phyloP scores from a whole-genome alignment of 2,888 invertebrate species.

The Euzetes globulus region DNA sequence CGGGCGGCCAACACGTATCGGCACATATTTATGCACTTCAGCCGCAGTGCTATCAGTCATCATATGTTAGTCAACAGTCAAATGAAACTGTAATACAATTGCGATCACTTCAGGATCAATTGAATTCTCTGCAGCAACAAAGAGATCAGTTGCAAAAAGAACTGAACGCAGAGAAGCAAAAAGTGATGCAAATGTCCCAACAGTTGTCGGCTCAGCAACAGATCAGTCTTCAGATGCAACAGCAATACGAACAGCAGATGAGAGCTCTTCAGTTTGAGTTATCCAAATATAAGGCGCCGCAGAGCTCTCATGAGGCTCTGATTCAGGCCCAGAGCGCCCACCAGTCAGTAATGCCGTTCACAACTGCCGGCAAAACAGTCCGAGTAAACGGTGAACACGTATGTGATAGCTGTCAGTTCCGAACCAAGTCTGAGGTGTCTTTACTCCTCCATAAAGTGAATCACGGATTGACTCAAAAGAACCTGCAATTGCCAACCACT shows the following conservation, averaged over 20 bases:
- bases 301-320: neutral
- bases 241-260: constrained; percentile 27
- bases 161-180: constrained; percentile 3
- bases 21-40: constrained; percentile 12
- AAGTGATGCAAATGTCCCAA: neutral
- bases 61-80: neutral
- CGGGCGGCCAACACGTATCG: neutral
- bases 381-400: neutral
- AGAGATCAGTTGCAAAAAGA: constrained; percentile 14
- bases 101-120: constrained; percentile 8
- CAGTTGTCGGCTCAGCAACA: constrained; percentile 11
- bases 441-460: neutral
- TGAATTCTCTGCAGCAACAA: neutral
- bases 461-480: constrained; percentile 15
- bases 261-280: constrained; percentile 28
- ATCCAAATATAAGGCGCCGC: neutral
- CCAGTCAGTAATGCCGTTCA: neutral
- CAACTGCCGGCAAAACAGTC: neutral
- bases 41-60: constrained; percentile 5
- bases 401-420: neutral
- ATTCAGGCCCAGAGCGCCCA: constrained; percentile 5
- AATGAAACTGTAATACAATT: neutral
- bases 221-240: constrained; percentile 26
- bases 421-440: neutral
- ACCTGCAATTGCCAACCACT: neutral